Evolutionary conservation across 1,140 invertebrate genomes (phyloP).

Genomic region (Cardiocondyla obscurior): DNA sequence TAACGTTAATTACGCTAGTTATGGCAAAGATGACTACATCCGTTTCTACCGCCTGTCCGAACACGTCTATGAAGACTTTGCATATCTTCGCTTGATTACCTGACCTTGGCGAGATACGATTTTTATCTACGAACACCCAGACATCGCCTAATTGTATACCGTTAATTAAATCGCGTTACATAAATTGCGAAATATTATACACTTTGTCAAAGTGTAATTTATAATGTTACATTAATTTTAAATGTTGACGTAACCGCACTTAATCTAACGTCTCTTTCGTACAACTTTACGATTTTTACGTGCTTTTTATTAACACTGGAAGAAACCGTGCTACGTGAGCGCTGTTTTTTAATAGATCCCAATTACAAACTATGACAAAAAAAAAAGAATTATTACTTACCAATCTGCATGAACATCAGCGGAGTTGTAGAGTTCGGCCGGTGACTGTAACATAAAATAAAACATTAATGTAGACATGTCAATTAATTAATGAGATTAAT

Average conservation of each 20-base stretch:
- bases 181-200: background rate
- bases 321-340: no score
- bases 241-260: no score
- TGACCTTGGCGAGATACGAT: background rate
- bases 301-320: no score
- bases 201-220: background rate
- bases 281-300: background rate
- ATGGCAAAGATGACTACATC: conserved; percentile 31
- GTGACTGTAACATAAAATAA: no score
- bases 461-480: no score
- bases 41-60: background rate
- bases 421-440: no score
- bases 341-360: no score
- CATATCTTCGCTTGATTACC: background rate
- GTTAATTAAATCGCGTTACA: background rate
- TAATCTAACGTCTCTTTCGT: background rate
- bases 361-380: no score
- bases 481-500: no score
- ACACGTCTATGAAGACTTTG: background rate
- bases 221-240: background rate
- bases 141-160: background rate
- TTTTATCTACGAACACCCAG: background rate
- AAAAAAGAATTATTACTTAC: no score
- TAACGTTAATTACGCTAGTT: conserved; percentile 47
- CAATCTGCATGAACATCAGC: no score